Base-by-base conservation (phyloP, 2,888 invertebrate genomes). In the Nowickia ferox region DNA sequence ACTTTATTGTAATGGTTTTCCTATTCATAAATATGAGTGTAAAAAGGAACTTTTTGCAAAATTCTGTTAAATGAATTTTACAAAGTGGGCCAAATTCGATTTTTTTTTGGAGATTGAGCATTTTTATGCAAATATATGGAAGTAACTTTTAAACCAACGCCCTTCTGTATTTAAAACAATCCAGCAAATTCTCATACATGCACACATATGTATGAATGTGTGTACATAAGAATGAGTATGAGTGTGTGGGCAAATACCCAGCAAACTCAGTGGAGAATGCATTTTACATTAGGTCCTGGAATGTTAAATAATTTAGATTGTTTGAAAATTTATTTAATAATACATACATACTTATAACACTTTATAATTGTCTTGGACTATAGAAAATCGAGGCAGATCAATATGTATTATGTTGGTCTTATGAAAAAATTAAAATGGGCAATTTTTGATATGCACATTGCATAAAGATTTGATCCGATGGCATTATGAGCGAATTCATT, bases 71-170 rank as follows among this genome's bases (percentile, higher is more conserved):
- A 51, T n/a, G 10, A 13, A 17, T 53, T 8, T 9, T 17, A 53
- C 19, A n/a, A 17, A 8, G n/a, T 13, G 19, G 46, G 8, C 30
- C 30, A 46, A 46, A 46, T 46, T 46, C 15, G 1, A 46, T 46
- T 1, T 11, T 13, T 53, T 53, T 9, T 30, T 30, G 30, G 30
- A 30, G 30, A 30, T 30, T 0, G 30, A 30, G 6, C 30, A 30
- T 30, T 30, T 30, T 30, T 30, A 6, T 30, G 6, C 30, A 30
- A 30, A 44, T 17, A 15, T 22, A 15, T 8, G 40, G 40, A 17
- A 9, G 13, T n/a, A 38, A 6, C 48, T n/a, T 66, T 68, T 55
- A 57, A 77, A 85, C 81, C 85, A 85, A 85, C 85, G 85, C 85
- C 85, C 85, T 78, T 85, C 48, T 80, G 48, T 51, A 6, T 40